These are phyloP conservation scores for Alligator sinensis DNA, from an alignment of 2,113 vertebrate genomes.

Conservation along the genomic window DNA sequence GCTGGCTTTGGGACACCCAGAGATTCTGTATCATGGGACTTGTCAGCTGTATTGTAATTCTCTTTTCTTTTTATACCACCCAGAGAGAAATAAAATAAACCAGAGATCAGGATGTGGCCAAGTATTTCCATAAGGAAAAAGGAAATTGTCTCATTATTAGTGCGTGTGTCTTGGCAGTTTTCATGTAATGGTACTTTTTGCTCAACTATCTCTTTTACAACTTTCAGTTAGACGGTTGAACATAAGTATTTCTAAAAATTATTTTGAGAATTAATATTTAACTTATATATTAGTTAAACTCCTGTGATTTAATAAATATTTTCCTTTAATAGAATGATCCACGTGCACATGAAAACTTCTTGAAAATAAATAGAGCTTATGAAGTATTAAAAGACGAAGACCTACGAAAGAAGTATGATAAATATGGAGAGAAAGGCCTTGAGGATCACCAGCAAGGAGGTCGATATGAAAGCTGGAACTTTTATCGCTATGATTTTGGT, in stretches of 20 bases:
- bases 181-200: too few species aligned
- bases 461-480: conserved; percentile 97
- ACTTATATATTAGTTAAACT: background rate
- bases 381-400: conserved; percentile 98
- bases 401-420: conserved; percentile 96
- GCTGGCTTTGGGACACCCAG: too few species aligned
- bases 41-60: too few species aligned
- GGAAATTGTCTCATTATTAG: too few species aligned
- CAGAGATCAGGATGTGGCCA: too few species aligned
- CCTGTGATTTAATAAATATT: conserved; percentile 17
- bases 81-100: too few species aligned
- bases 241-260: background rate
- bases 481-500: conserved; percentile 97
- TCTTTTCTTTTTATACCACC: too few species aligned
- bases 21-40: too few species aligned
- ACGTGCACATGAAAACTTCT: conserved; percentile 92
- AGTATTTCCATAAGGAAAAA: too few species aligned
- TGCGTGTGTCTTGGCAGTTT: too few species aligned
- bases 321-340: conserved; percentile 86
- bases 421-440: conserved; percentile 96
- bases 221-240: background rate
- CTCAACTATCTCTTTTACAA: too few species aligned
- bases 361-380: conserved; percentile 95
- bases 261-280: background rate
- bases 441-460: conserved; percentile 90